phyloP scores from a whole-genome alignment of 2,113 vertebrate species.

The human (Homo sapiens) region GRCh38 chr2:10220001-10220500 shows the following conservation, averaged over 20 bases:
- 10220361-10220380: fast-evolving
- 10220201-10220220: fast-evolving
- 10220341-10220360: not conserved
- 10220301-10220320: not conserved
- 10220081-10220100: constrained; percentile 56
- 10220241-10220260: not conserved
- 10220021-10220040: constrained; percentile 23
- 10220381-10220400: fast-evolving
- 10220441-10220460: fast-evolving
- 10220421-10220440: fast-evolving
- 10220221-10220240: fast-evolving
- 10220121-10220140: not conserved
- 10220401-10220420: fast-evolving
- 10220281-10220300: no score
- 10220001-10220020: not conserved
- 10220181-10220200: not conserved
- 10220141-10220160: not conserved
- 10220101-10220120: not conserved
- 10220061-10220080: constrained; percentile 48
- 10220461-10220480: fast-evolving
- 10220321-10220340: not conserved
- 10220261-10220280: not conserved
- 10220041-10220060: not conserved
- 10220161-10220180: fast-evolving
- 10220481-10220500: fast-evolving